Evolutionary conservation across 2,113 vertebrate genomes (phyloP).

Genomic region (Poeciliopsis occidentalis): DNA sequence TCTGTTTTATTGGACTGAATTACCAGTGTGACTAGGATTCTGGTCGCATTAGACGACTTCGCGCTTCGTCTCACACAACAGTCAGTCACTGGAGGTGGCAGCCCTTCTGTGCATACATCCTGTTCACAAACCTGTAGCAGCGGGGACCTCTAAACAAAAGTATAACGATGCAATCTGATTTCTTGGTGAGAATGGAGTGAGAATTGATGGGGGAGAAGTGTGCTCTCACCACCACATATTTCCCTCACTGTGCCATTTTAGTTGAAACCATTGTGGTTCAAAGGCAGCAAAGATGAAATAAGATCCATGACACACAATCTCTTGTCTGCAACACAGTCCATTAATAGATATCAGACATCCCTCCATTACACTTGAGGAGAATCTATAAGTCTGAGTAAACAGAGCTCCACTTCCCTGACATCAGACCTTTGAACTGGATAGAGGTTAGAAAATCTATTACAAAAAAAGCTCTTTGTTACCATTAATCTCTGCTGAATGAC

Average conservation of each 20-base stretch:
- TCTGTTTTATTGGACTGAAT: constrained; percentile 28
- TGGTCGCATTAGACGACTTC: constrained; percentile 58
- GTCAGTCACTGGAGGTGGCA: constrained; percentile 47
- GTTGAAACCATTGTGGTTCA: neutral
- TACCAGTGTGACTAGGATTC: constrained; percentile 44
- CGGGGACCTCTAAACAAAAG: constrained; percentile 32
- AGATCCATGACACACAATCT: constrained; percentile 11
- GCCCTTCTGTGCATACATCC: constrained; percentile 61
- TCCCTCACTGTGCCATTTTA: constrained; percentile 10
- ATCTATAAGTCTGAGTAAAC: constrained; percentile 37
- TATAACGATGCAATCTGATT: constrained; percentile 32
- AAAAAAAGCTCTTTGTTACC: constrained; percentile 18
- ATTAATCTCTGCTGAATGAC: constrained; percentile 47
- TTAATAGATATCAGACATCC: constrained; percentile 10
- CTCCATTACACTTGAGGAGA: neutral
- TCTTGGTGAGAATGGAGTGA: constrained; percentile 22
- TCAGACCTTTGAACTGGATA: constrained; percentile 43
- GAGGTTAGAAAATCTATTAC: constrained; percentile 45
- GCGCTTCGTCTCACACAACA: constrained; percentile 68
- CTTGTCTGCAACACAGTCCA: constrained; percentile 15
- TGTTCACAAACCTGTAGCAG: constrained; percentile 55
- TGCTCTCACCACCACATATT: constrained; percentile 16
- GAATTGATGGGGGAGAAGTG: constrained; percentile 7
- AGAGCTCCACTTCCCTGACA: constrained; percentile 32
- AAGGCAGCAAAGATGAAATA: constrained; percentile 3